phyloP scores from a whole-genome alignment of 2,113 vertebrate genomes.

The Triplophysa tibetana region DNA sequence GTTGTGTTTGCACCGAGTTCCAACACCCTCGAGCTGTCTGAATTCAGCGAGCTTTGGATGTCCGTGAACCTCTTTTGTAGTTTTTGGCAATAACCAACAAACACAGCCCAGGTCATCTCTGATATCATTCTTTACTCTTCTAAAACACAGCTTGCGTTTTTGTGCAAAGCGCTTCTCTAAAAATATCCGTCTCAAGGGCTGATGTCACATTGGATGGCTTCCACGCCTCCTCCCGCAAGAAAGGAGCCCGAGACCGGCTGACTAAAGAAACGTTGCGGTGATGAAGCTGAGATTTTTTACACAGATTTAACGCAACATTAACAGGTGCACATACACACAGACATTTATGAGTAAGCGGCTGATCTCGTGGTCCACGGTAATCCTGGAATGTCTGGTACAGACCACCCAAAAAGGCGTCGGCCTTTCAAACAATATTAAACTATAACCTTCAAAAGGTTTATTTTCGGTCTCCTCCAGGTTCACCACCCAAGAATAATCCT shows the following conservation, averaged over 20 bases:
- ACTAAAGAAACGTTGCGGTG: slow-evolving; percentile 29
- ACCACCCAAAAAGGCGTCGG: slow-evolving; percentile 1
- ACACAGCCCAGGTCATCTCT: slow-evolving; percentile 27
- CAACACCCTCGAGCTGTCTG: slow-evolving; percentile 15
- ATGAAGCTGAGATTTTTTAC: slow-evolving; percentile 17
- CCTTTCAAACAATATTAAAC: background rate
- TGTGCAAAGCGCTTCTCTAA: slow-evolving; percentile 42
- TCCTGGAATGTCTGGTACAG: slow-evolving; percentile 35
- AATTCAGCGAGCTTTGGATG: slow-evolving; percentile 15
- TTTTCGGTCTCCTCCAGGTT: slow-evolving; percentile 4
- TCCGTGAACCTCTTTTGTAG: background rate
- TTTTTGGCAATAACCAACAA: slow-evolving; percentile 6
- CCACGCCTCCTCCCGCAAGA: background rate
- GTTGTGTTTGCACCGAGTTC: slow-evolving; percentile 44
- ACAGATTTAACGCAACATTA: slow-evolving; percentile 35
- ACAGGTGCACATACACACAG: slow-evolving; percentile 34
- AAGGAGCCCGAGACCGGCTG: slow-evolving; percentile 10
- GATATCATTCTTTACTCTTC: slow-evolving; percentile 44
- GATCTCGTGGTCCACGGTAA: slow-evolving; percentile 23
- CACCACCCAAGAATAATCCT: slow-evolving; percentile 8
- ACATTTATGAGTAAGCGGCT: background rate
- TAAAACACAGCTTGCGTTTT: slow-evolving; percentile 28
- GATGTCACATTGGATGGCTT: slow-evolving; percentile 24
- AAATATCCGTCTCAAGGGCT: slow-evolving; percentile 25
- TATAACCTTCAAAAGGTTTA: background rate